Base-by-base conservation (phyloP, 2,888 invertebrate species). In the Eupithecia vulgata region DNA sequence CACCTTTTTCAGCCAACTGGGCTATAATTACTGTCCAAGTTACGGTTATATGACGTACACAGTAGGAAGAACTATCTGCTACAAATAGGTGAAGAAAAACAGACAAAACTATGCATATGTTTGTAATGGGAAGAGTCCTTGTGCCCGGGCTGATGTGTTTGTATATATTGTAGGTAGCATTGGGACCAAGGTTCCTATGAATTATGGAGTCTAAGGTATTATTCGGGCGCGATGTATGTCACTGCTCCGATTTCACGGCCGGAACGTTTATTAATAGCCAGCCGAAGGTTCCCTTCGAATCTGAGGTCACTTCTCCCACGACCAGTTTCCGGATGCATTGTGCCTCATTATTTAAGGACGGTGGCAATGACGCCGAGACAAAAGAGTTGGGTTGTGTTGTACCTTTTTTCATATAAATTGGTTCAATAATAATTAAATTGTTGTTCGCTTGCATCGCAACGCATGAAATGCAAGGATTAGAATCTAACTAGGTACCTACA, bases 191-290 rank as follows among this genome's bases (percentile, higher is more conserved):
- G 93, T 87, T 87, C 86, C 87, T 86, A 90, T 94, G 93, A 93
- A 92, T 94, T 93, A 94, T 93, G 91, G 92, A 93, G 89, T 90
- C 89, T 91, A 93, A 92, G 91, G 92, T 91, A 91, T 92, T 93
- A 93, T 93, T 93, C 91, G 88, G 91, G 86, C 87, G 86, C 89
- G 86, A 91, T 92, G 90, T 93, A 83, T 91, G 91, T 89, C 90
- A 89, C 90, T 88, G 91, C 88, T 91, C 91, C 88, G 89, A 87
- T 92, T 93, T 92, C 91, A 92, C 90, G 93, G 93, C 87, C 93
- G 89, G 87, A 87, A 85, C 90, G 75, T 85, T 89, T 89, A 90
- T 90, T 93, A 93, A 93, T 90, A 92, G 87, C 57, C 90, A 83
- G 83, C 85, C 87, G 92, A 94, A 94, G 92, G 93, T 92, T 87